Conservation (phyloP, 2,888 invertebrate species). For the Agrotis segetum region DNA sequence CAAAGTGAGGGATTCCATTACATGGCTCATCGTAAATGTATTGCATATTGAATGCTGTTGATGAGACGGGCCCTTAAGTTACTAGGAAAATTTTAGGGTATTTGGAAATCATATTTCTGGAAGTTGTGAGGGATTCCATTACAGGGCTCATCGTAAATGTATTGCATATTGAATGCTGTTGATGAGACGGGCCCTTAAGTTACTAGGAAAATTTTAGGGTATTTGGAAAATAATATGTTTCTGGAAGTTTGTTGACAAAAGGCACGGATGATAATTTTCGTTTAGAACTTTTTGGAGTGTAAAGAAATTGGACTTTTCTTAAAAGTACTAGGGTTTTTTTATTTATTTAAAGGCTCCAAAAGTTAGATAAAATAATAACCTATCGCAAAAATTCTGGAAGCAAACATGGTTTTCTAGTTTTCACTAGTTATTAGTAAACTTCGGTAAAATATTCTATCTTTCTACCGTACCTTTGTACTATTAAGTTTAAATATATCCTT, state of each 20-base stretch:
- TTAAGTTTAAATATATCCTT: too few relatives aligned
- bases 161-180: constrained; percentile 62
- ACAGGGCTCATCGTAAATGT: constrained; percentile 62
- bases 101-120: constrained; percentile 15
- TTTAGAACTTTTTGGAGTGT: neutral
- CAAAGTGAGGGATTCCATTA: constrained; percentile 60
- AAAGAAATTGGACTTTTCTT: too few relatives aligned
- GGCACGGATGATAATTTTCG: neutral
- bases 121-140: constrained; percentile 60
- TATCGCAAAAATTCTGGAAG: too few relatives aligned
- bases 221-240: too few relatives aligned
- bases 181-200: constrained; percentile 36
- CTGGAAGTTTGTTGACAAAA: constrained; percentile 7
- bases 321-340: too few relatives aligned
- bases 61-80: constrained; percentile 37
- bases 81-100: constrained; percentile 25
- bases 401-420: too few relatives aligned
- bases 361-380: too few relatives aligned
- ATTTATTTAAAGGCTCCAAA: too few relatives aligned
- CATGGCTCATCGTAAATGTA: constrained; percentile 63
- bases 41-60: constrained; percentile 60
- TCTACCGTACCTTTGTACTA: too few relatives aligned
- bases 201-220: constrained; percentile 26
- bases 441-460: too few relatives aligned
- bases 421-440: too few relatives aligned